A percentile compares a stretch with the other conserved stretches of the same genome.
Evolutionary conservation across 2,888 invertebrate species (phyloP).

Genomic region (Eustalomyia histrio): DNA sequence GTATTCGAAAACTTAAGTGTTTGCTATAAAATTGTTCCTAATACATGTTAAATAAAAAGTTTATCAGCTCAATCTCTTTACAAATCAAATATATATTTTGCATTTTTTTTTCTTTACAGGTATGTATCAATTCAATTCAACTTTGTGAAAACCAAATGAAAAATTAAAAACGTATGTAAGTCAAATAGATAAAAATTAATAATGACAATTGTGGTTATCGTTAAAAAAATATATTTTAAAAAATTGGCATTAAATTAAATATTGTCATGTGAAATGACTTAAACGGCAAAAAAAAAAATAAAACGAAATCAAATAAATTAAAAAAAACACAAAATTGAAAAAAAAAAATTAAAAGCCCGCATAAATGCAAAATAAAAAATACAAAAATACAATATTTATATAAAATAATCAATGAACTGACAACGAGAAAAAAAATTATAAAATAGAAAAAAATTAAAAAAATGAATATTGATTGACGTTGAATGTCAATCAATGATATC

Average conservation of each 20-base stretch:
- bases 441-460: slow-evolving; percentile 26
- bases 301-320: slow-evolving; percentile 36
- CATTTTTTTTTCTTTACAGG: slow-evolving; percentile 40
- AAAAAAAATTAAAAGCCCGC: background rate
- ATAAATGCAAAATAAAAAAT: slow-evolving; percentile 15
- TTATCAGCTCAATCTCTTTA: background rate
- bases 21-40: too few species aligned
- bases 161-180: background rate
- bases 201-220: slow-evolving; percentile 22
- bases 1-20: too few species aligned
- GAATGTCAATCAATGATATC: slow-evolving; percentile 57
- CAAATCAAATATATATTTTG: background rate
- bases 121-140: slow-evolving; percentile 22
- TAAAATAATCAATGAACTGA: slow-evolving; percentile 48
- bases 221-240: slow-evolving; percentile 19
- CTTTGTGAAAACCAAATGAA: background rate
- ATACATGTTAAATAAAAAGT: too few species aligned
- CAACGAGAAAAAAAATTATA: slow-evolving; percentile 29
- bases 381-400: background rate
- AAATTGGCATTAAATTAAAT: slow-evolving; percentile 38
- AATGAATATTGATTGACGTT: slow-evolving; percentile 61
- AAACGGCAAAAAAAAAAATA: slow-evolving; percentile 14
- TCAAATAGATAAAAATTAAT: slow-evolving; percentile 18
- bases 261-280: slow-evolving; percentile 59
- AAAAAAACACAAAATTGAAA: slow-evolving; percentile 10